Conservation (phyloP, 2,113 vertebrate genomes). For the Crotalus viridis region DNA sequence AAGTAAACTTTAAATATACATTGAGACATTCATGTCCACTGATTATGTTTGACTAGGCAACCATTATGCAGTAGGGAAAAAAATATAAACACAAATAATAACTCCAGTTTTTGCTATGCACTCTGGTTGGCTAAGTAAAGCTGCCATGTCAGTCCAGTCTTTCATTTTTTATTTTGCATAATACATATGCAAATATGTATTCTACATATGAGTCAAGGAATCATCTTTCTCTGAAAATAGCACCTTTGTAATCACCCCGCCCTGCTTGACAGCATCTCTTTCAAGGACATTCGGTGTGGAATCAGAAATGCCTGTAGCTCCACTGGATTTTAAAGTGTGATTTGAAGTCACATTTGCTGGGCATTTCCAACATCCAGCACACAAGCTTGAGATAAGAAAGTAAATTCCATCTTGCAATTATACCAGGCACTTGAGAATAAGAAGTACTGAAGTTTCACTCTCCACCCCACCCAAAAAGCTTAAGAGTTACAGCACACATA, state of each 20-base stretch:
- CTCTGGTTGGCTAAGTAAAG: slow-evolving; percentile 52
- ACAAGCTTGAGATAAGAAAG: neutral
- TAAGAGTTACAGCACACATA: neutral
- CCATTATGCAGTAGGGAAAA: slow-evolving; percentile 28
- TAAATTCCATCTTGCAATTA: neutral
- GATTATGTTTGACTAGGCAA: slow-evolving; percentile 43
- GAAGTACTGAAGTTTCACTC: neutral
- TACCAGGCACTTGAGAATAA: neutral
- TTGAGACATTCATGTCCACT: slow-evolving; percentile 58
- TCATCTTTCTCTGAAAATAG: neutral
- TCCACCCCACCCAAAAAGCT: neutral
- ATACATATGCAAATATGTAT: neutral
- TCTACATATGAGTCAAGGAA: neutral
- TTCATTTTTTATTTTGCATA: neutral
- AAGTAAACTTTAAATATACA: slow-evolving; percentile 68
- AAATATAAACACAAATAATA: slow-evolving; percentile 15
- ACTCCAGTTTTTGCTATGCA: slow-evolving; percentile 49
- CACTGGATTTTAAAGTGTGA: neutral
- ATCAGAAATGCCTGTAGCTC: neutral
- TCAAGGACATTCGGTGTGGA: neutral
- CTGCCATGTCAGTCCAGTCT: neutral
- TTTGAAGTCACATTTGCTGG: neutral
- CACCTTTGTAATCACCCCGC: neutral
- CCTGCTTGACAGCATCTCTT: neutral
- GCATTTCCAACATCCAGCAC: neutral